Percentiles rank a stretch among this genome's conserved stretches.
Conservation (phyloP, 2,797 vertebrate genomes). For the Scleropages formosus region DNA sequence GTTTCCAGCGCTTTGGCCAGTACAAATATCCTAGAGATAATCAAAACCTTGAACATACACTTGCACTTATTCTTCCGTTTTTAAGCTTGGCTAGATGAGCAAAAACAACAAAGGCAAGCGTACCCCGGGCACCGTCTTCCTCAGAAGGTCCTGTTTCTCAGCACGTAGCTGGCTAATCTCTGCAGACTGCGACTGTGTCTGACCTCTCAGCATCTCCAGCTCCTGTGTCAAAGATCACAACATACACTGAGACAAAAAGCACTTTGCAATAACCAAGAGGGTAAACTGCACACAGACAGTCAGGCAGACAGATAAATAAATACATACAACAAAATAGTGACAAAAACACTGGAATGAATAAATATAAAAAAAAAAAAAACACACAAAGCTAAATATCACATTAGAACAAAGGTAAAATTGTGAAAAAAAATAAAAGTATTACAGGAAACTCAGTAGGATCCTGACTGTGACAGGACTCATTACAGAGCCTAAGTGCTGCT, state of each 20-base stretch:
- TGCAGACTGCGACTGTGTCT: conserved; percentile 70
- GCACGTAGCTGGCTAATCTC: conserved; percentile 80
- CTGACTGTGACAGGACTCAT: too few species aligned
- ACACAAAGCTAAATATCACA: too few species aligned
- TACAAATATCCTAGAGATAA: conserved; percentile 24
- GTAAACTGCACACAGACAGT: too few species aligned
- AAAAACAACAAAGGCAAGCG: conserved; percentile 29
- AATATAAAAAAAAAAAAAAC: background rate
- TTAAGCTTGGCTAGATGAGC: background rate
- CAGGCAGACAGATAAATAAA: too few species aligned
- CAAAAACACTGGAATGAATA: background rate
- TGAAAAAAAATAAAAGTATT: too few species aligned
- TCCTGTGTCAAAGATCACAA: conserved; percentile 67
- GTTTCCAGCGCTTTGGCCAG: conserved; percentile 42
- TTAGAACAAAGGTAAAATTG: too few species aligned
- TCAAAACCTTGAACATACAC: background rate
- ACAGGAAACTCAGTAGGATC: too few species aligned
- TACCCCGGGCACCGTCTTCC: conserved; percentile 68
- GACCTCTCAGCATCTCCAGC: conserved; percentile 74
- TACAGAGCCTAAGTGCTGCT: too few species aligned
- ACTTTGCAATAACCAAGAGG: background rate
- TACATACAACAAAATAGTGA: too few species aligned
- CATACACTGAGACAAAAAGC: background rate
- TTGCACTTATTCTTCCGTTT: background rate
- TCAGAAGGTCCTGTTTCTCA: conserved; percentile 78